Percentiles rank a stretch among this genome's conserved stretches.
Evolutionary conservation across 37 sponge, comb jelly and placozoan species (phyloP).

Genomic region (Halichondria panicea): DNA sequence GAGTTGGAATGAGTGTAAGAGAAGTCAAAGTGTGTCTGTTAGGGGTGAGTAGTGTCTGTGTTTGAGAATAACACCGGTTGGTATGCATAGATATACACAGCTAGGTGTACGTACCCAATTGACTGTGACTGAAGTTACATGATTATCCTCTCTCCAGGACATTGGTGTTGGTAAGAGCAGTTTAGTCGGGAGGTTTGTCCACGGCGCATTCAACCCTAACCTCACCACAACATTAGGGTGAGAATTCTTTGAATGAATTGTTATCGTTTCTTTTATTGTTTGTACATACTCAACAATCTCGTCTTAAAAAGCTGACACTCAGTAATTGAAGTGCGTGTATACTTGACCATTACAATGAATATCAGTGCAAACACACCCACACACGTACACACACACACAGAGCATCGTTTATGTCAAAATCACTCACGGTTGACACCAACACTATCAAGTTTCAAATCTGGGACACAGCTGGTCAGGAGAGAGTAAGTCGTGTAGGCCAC

Average conservation of each 20-base stretch:
- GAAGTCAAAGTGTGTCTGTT: conserved; percentile 87
- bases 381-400: no score
- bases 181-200: conserved; percentile 82
- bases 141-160: conserved; percentile 40
- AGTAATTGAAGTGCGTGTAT: no score
- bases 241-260: conserved; percentile 2
- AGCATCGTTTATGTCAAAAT: conserved; percentile 90
- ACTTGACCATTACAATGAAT: no score
- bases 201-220: conserved; percentile 68
- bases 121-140: neutral
- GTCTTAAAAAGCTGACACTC: no score
- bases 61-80: no score
- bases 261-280: neutral
- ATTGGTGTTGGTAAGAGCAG: conserved; percentile 89
- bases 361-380: no score
- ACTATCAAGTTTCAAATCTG: conserved; percentile 86
- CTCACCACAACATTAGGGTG: conserved; percentile 83
- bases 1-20: conserved; percentile 73
- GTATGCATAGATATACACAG: no score
- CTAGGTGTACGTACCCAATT: no score
- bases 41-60: conserved; percentile 66
- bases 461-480: conserved; percentile 93
- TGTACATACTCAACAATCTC: no score
- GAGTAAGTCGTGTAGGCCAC: conserved; percentile 39
- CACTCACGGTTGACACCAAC: conserved; percentile 63